Conservation (phyloP, 2,888 invertebrate species). For the Hartigia nigra region DNA sequence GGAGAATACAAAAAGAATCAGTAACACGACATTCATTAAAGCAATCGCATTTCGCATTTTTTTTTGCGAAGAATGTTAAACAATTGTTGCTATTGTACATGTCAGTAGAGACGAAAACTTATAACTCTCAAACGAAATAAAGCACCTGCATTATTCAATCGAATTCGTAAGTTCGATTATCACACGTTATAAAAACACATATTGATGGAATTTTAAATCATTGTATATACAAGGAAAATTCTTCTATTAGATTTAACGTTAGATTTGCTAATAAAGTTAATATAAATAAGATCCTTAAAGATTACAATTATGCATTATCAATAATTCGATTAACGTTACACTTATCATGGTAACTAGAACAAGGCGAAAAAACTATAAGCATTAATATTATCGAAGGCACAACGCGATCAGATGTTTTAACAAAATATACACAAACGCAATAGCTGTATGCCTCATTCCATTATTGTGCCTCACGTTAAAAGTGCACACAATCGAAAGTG, state of each 20-base stretch:
- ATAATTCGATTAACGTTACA: neutral
- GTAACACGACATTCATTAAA: neutral
- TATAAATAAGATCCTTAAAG: conserved; percentile 12
- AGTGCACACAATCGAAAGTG: neutral
- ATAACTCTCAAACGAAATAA: neutral
- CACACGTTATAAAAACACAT: neutral
- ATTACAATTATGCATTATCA: neutral
- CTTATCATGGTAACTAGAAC: neutral
- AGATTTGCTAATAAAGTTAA: neutral
- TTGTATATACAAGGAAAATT: neutral
- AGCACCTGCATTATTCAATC: neutral
- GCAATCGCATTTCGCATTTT: neutral
- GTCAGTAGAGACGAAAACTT: neutral
- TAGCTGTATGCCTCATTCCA: neutral
- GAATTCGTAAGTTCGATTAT: neutral
- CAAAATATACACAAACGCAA: neutral
- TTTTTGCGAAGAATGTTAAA: neutral
- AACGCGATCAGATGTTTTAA: neutral
- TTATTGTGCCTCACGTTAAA: neutral
- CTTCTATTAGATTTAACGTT: neutral
- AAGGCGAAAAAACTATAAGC: neutral
- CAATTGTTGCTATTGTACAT: neutral
- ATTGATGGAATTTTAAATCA: neutral
- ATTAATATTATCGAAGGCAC: neutral
- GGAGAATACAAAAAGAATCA: neutral